Percentiles rank a stretch among this genome's conserved stretches.
phyloP scores from a whole-genome alignment of 2,113 vertebrate species.

The Chaetodon trifascialis region DNA sequence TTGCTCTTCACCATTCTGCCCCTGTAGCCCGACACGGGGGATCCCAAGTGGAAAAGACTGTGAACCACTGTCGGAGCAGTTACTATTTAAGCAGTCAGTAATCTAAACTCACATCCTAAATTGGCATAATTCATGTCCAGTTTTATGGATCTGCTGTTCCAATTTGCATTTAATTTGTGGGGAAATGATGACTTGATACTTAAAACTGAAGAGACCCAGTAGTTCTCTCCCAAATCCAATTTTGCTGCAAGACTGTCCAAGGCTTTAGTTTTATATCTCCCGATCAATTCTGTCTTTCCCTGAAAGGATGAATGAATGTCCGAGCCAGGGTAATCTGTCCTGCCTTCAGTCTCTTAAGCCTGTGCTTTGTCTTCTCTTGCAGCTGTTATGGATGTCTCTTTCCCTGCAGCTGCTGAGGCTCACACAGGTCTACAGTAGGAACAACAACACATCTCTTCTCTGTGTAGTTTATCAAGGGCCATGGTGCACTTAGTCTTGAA shows the following conservation, averaged over 20 bases:
- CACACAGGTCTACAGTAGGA: constrained; percentile 25
- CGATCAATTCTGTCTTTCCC: constrained; percentile 67
- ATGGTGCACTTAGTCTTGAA: constrained; percentile 21
- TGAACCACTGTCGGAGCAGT: not conserved
- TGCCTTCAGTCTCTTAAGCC: constrained; percentile 63
- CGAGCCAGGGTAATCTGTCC: constrained; percentile 55
- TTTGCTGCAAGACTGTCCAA: constrained; percentile 40
- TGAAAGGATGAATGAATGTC: constrained; percentile 67
- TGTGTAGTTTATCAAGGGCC: constrained; percentile 12
- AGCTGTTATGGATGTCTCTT: constrained; percentile 63
- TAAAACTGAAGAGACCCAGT: constrained; percentile 36
- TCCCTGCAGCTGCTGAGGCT: constrained; percentile 38
- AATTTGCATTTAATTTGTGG: constrained; percentile 55
- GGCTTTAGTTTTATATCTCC: constrained; percentile 64
- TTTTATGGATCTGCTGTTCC: constrained; percentile 19
- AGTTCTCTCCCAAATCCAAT: constrained; percentile 49
- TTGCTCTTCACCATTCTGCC: not conserved
- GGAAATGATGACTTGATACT: constrained; percentile 26
- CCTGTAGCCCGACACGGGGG: constrained; percentile 1
- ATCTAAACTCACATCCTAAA: constrained; percentile 21
- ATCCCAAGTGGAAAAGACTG: constrained; percentile 4
- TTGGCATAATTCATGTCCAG: constrained; percentile 14
- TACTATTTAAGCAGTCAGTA: not conserved
- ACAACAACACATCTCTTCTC: constrained; percentile 24
- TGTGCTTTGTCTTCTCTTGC: constrained; percentile 65